Conservation (phyloP, 2,888 invertebrate species). For the Blastobasis lacticolella region DNA sequence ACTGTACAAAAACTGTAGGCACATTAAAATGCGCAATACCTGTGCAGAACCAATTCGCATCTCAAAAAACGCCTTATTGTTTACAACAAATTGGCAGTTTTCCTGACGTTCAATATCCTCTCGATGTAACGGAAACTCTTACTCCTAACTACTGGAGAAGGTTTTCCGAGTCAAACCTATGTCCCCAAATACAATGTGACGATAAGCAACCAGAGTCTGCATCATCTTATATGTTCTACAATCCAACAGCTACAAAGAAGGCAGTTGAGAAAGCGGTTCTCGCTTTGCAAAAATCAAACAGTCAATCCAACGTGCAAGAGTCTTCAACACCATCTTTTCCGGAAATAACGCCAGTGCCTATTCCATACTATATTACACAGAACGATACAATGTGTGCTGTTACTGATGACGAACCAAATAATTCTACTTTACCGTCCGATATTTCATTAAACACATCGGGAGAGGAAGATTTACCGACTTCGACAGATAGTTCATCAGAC, state of each 20-base stretch:
- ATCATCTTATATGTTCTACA: background rate
- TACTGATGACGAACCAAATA: too few species aligned
- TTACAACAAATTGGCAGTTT: slow-evolving; percentile 27
- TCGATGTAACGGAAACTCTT: slow-evolving; percentile 43
- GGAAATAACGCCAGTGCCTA: too few species aligned
- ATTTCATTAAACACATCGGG: too few species aligned
- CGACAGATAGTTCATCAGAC: too few species aligned
- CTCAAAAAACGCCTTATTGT: slow-evolving; percentile 14
- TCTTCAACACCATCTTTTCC: too few species aligned
- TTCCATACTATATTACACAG: too few species aligned
- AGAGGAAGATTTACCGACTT: too few species aligned
- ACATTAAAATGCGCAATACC: too few species aligned
- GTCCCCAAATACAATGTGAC: background rate
- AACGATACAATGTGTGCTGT: too few species aligned
- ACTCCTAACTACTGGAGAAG: slow-evolving; percentile 38
- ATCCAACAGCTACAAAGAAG: slow-evolving; percentile 2
- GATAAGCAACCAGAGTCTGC: background rate
- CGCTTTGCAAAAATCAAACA: slow-evolving; percentile 2
- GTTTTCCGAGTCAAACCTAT: slow-evolving; percentile 7
- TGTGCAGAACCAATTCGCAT: slow-evolving; percentile 8
- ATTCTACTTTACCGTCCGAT: too few species aligned
- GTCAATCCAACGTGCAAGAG: background rate
- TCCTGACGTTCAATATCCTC: slow-evolving; percentile 54
- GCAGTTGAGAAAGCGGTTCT: slow-evolving; percentile 4
- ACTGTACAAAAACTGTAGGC: too few species aligned